phyloP scores from a whole-genome alignment of 2,113 vertebrate genomes.

The Ictalurus punctatus region DNA sequence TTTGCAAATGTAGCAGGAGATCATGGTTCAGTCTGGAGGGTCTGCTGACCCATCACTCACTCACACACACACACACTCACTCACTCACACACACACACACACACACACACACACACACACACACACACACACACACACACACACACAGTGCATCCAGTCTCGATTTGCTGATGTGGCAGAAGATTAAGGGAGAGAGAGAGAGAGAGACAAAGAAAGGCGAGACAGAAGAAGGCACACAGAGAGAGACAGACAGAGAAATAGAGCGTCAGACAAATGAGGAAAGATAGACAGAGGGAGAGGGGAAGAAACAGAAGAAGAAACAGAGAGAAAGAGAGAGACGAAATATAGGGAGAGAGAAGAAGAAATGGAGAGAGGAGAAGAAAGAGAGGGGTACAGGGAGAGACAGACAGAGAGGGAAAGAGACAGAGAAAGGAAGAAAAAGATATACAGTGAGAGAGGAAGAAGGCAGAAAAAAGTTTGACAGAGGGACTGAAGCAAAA shows the following conservation, averaged over 20 bases:
- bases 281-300: neutral
- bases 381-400: neutral
- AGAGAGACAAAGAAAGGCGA: neutral
- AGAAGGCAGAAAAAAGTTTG: neutral
- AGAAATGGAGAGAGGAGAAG: neutral
- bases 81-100: neutral
- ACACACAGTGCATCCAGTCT: neutral
- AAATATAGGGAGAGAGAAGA: neutral
- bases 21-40: slow-evolving; percentile 45
- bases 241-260: neutral
- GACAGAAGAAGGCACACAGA: neutral
- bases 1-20: slow-evolving; percentile 53
- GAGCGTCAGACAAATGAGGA: neutral
- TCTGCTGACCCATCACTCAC: slow-evolving; percentile 37
- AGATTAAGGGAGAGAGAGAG: neutral
- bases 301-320: neutral
- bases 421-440: neutral
- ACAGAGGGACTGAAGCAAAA: neutral
- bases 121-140: neutral
- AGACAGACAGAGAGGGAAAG: neutral
- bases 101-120: slow-evolving; percentile 9
- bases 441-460: neutral
- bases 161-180: slow-evolving; percentile 22
- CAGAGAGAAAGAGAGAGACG: neutral
- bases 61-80: neutral